Conservation (phyloP, 2,888 invertebrate species). For the Lycia hirtaria region DNA sequence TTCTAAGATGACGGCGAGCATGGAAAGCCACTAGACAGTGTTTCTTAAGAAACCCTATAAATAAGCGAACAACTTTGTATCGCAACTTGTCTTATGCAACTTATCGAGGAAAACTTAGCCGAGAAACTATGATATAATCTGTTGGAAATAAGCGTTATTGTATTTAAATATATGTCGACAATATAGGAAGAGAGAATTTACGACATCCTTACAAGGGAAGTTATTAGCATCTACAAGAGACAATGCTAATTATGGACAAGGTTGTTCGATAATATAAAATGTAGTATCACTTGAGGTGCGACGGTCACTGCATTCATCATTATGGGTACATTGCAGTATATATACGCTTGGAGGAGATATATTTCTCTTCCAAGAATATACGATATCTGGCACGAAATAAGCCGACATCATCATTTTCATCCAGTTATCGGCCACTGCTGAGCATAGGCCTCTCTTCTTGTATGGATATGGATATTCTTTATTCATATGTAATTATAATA, state of each 20-base stretch:
- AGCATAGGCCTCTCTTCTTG: too few relatives aligned
- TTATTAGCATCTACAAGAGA: constrained; percentile 54
- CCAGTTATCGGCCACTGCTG: too few relatives aligned
- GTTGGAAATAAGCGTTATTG: constrained; percentile 31
- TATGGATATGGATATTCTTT: too few relatives aligned
- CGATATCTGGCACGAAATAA: too few relatives aligned
- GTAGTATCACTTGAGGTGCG: constrained; percentile 8
- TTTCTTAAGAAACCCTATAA: constrained; percentile 51
- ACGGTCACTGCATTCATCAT: not conserved
- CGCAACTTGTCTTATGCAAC: too few relatives aligned
- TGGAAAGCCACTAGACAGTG: constrained; percentile 52
- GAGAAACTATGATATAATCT: not conserved
- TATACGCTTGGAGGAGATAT: too few relatives aligned
- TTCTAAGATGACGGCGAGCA: constrained; percentile 43
- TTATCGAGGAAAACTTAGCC: constrained; percentile 30
- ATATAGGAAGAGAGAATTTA: constrained; percentile 40
- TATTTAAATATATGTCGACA: constrained; percentile 40
- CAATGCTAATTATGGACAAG: constrained; percentile 59
- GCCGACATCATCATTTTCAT: too few relatives aligned
- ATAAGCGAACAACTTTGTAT: constrained; percentile 41
- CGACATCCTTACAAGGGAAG: constrained; percentile 44
- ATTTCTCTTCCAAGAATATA: too few relatives aligned
- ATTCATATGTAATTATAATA: too few relatives aligned
- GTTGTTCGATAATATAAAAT: constrained; percentile 30
- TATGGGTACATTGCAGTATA: constrained; percentile 1